Evolutionary conservation across 2,888 invertebrate genomes (phyloP), one percentile per base, ranked within the genome.

Genomic region (Orchesella flavescens): DNA sequence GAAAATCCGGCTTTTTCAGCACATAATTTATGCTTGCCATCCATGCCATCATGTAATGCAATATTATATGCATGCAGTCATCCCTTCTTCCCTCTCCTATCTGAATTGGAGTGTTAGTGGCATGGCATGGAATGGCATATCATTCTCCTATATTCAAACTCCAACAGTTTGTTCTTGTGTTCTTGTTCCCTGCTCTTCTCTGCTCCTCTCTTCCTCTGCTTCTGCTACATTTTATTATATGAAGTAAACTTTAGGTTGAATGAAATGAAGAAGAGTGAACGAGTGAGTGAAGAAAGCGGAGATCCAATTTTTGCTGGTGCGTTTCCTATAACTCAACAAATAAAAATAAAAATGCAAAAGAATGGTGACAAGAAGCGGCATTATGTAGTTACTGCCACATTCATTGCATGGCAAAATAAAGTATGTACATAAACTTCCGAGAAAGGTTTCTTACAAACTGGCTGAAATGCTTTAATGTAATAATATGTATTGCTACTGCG

Each of bases 1-100:
- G 76, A 77, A 77, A 77, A 77, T 77, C 76, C 76, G 76, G 76
- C 76, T 77, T 77, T 68, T 77, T 77, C 76, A 44, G 57, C 66
- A 68, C 55, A 77, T 77, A 77, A 77, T 77, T 77, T 77, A 77
- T 77, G 76, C 68, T 44, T 59, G 46, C 68, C 57, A 59, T 77
- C 59, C 76, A 77, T 77, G 76, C 76, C 75, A 75, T 75, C 13
- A 59, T 24, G 73, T 73, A 73, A 74, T 63, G 49, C 74, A 74
- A 74, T 74, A 74, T 74, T 63, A 74, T 61, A 65, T 34, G 59
- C 49, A 49, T 34, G 34, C 34, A 34, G 2, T 7, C 34, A 34
- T 34, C 34, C 49, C 49, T n/a, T 49, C 49, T 44, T 44, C 44
- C 12, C 44, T 44, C 44, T 44, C 49, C n/a, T 49, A 34, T 34